phyloP scores from a whole-genome alignment of 2,797 vertebrate genomes.

The Limosa lapponica region DNA sequence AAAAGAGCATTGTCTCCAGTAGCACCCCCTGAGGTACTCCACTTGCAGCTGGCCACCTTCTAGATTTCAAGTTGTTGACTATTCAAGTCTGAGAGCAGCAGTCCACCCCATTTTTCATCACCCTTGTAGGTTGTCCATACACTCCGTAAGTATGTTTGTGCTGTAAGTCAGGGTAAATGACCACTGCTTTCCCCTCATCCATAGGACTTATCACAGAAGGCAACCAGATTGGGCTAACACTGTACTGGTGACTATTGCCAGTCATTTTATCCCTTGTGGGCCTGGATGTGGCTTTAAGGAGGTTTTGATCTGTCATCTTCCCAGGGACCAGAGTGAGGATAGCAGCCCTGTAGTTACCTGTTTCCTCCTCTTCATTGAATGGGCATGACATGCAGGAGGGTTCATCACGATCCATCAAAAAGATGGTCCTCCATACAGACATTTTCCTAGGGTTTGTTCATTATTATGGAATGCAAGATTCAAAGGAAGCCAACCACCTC shows the following conservation, averaged over 20 bases:
- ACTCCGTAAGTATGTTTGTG: background rate
- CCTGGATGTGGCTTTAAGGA: background rate
- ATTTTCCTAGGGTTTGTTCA: background rate
- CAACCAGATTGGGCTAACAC: background rate
- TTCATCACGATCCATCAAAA: background rate
- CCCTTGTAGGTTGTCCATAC: background rate
- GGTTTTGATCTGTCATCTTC: background rate
- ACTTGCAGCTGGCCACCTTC: background rate
- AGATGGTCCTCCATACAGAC: background rate
- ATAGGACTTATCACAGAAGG: too few species aligned
- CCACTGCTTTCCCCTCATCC: background rate
- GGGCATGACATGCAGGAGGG: background rate
- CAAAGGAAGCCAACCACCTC: fast-evolving
- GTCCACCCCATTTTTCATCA: background rate
- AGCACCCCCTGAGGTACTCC: background rate
- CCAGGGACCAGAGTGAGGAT: background rate
- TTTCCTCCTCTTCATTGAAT: background rate
- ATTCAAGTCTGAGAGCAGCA: background rate
- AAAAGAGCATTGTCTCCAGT: background rate
- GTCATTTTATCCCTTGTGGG: background rate
- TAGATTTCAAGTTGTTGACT: fast-evolving
- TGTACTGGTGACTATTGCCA: fast-evolving
- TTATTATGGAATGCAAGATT: background rate
- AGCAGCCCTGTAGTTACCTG: background rate
- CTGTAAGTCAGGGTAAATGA: background rate